These are phyloP conservation scores for Augiades crinisus DNA, from an alignment of 2,888 invertebrate species.

Conservation along the genomic window DNA sequence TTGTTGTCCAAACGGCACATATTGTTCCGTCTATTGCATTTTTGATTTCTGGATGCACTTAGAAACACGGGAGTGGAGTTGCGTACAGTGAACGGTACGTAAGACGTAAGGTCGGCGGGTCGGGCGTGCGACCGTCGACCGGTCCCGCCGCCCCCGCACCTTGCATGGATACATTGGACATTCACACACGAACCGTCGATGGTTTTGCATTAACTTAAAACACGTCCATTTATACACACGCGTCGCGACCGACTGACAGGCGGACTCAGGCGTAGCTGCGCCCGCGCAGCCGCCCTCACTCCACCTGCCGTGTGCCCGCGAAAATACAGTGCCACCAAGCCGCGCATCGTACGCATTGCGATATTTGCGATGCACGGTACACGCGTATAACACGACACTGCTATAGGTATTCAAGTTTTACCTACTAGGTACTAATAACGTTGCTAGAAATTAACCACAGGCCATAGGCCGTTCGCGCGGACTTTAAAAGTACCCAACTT, in stretches of 20 bases:
- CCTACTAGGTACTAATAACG: too few relatives aligned
- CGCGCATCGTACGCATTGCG: not conserved
- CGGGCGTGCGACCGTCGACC: slow-evolving; percentile 63
- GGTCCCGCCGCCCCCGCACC: slow-evolving; percentile 69
- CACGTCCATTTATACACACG: slow-evolving; percentile 39
- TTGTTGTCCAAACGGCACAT: slow-evolving; percentile 35
- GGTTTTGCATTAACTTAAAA: slow-evolving; percentile 31
- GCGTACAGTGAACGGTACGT: slow-evolving; percentile 76
- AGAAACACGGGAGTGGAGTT: slow-evolving; percentile 56
- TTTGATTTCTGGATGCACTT: slow-evolving; percentile 54
- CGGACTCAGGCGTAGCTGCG: slow-evolving; percentile 36
- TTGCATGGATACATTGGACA: slow-evolving; percentile 47
- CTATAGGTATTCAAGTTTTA: too few relatives aligned
- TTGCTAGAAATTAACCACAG: too few relatives aligned
- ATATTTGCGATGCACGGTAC: not conserved
- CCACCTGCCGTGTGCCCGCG: slow-evolving; percentile 30
- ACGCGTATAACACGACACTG: too few relatives aligned
- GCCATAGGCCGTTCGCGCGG: too few relatives aligned
- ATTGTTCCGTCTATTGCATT: slow-evolving; percentile 41
- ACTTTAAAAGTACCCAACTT: too few relatives aligned
- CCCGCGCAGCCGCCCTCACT: slow-evolving; percentile 38
- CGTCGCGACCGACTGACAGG: slow-evolving; percentile 40
- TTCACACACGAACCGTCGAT: slow-evolving; percentile 40
- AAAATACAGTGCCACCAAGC: slow-evolving; percentile 8
- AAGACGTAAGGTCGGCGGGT: slow-evolving; percentile 82